Evolutionary conservation across 2,113 vertebrate genomes (phyloP).

Genomic region (Tichodroma muraria): DNA sequence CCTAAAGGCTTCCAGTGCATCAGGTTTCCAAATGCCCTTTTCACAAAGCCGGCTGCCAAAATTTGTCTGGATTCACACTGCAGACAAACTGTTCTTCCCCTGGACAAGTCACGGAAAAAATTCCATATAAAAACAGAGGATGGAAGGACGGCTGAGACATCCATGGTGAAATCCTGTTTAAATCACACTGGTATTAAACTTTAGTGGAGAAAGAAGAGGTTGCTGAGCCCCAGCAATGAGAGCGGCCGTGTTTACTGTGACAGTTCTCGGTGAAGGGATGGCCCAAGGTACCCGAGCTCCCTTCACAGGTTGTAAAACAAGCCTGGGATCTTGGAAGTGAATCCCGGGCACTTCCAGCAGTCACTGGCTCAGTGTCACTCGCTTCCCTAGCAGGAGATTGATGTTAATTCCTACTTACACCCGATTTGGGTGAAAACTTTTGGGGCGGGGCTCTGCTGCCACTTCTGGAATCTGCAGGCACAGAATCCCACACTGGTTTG

Average conservation of each 20-base stretch:
- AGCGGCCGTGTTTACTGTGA: background rate
- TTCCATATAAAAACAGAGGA: background rate
- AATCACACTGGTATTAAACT: background rate
- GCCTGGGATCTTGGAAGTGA: rapidly evolving
- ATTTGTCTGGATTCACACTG: background rate
- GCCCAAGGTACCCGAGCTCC: background rate
- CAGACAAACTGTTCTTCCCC: background rate
- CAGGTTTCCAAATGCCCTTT: background rate
- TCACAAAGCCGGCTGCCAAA: background rate
- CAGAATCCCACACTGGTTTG: background rate
- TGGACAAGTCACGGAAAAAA: background rate
- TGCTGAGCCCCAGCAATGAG: background rate
- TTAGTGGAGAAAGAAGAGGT: background rate
- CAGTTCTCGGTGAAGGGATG: rapidly evolving
- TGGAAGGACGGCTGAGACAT: background rate
- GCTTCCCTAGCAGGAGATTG: background rate
- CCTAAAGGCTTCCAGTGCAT: background rate
- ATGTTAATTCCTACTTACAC: background rate
- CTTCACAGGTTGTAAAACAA: background rate
- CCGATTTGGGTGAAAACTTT: rapidly evolving
- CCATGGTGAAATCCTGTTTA: background rate
- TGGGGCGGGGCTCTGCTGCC: too few species aligned
- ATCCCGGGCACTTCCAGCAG: background rate
- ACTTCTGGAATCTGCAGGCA: background rate
- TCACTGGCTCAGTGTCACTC: background rate